These are phyloP conservation scores for Microctenopoma stevenorrisi DNA, from an alignment of 2,797 vertebrate genomes.

Conservation along the genomic window DNA sequence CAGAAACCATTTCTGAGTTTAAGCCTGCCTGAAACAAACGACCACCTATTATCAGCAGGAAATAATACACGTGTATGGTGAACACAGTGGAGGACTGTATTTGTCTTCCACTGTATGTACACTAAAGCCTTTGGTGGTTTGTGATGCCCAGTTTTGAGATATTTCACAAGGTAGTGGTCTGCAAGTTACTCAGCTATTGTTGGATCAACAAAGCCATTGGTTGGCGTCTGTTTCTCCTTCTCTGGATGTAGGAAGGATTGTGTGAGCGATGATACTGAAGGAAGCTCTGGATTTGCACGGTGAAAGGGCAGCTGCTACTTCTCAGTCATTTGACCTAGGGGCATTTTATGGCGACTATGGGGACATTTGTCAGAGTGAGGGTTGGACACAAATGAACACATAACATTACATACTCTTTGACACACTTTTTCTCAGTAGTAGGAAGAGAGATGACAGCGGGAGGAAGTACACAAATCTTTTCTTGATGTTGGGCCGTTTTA, in stretches of 20 bases:
- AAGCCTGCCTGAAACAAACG: neutral
- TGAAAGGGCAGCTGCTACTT: slow-evolving; percentile 69
- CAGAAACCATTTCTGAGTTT: neutral
- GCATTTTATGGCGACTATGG: slow-evolving; percentile 11
- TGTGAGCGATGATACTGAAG: slow-evolving; percentile 52
- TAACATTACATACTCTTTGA: slow-evolving; percentile 76
- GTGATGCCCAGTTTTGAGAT: too few species aligned
- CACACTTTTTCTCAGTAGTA: slow-evolving; percentile 65
- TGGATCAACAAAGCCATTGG: neutral
- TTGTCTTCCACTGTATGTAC: too few species aligned
- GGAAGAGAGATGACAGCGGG: slow-evolving; percentile 61
- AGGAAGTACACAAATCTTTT: slow-evolving; percentile 71
- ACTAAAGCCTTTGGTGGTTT: too few species aligned
- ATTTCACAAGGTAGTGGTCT: neutral
- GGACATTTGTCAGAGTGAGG: slow-evolving; percentile 25
- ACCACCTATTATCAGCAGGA: neutral
- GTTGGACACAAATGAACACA: slow-evolving; percentile 67
- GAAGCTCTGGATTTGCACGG: slow-evolving; percentile 61
- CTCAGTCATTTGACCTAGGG: slow-evolving; percentile 69
- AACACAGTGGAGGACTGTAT: too few species aligned
- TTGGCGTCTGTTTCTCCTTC: slow-evolving; percentile 7
- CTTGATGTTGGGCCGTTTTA: slow-evolving; percentile 62
- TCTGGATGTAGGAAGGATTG: slow-evolving; percentile 24
- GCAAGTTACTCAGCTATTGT: neutral
- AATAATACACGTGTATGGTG: too few species aligned